Conservation (phyloP, 2,888 invertebrate genomes). For the Macaria notata region DNA sequence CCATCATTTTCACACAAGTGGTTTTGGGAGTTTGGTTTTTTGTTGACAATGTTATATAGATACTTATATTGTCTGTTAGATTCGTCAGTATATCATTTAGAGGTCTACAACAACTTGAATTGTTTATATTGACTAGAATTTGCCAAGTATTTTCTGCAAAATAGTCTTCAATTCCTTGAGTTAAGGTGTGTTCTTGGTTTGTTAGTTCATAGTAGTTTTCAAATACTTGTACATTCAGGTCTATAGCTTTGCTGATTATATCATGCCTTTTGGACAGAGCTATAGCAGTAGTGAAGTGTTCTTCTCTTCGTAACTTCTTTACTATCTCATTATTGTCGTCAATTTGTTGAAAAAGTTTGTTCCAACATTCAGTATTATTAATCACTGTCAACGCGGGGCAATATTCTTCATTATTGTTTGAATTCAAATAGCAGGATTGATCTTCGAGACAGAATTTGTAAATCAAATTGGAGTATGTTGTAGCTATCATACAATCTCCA, state of each 20-base stretch:
- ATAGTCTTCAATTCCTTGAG: slow-evolving; percentile 54
- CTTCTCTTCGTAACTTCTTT: slow-evolving; percentile 51
- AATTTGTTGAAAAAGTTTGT: slow-evolving; percentile 52
- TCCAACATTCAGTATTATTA: slow-evolving; percentile 52
- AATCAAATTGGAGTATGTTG: slow-evolving; percentile 57
- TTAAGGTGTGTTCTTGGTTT: slow-evolving; percentile 46
- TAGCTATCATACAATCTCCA: slow-evolving; percentile 57
- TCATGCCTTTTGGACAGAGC: slow-evolving; percentile 63
- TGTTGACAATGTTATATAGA: slow-evolving; percentile 55
- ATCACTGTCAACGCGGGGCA: slow-evolving; percentile 52
- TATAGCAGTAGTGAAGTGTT: slow-evolving; percentile 55
- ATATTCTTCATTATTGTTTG: slow-evolving; percentile 40
- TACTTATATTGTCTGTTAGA: slow-evolving; percentile 41
- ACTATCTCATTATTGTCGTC: slow-evolving; percentile 50
- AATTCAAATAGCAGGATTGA: slow-evolving; percentile 42
- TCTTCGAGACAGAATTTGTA: slow-evolving; percentile 54
- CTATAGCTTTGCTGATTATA: slow-evolving; percentile 53
- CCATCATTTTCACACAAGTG: slow-evolving; percentile 49
- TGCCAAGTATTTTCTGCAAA: slow-evolving; percentile 45
- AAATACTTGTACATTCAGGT: slow-evolving; percentile 46
- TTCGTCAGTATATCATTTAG: slow-evolving; percentile 47
- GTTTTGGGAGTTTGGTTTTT: slow-evolving; percentile 49
- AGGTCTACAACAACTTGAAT: slow-evolving; percentile 41
- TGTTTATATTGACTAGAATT: slow-evolving; percentile 50
- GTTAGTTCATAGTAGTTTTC: slow-evolving; percentile 58